Base-by-base conservation (phyloP, 2,797 vertebrate genomes). In the Tapirus indicus region DNA sequence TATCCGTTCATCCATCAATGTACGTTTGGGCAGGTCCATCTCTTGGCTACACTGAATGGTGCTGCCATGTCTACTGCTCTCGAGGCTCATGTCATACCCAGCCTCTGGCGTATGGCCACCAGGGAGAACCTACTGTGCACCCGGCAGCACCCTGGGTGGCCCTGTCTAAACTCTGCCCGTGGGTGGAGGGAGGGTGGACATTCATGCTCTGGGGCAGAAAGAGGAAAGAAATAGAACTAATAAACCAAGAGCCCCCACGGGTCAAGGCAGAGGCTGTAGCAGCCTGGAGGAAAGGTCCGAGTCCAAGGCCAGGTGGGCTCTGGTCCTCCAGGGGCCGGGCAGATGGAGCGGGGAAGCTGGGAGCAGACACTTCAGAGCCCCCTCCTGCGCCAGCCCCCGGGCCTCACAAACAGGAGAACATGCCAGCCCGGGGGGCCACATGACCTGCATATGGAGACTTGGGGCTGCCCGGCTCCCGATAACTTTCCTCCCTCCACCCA, bases 31-130 rank as follows among this genome's bases (percentile, higher is more conserved):
- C 8, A 14, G 6, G 38, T n/a, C 64, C 18, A 11, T 58, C 66
- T 38, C 6, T 44, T 5, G 16, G n/a, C 38, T 9, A 6, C 52
- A 3, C 8, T 8, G 8, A 62, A 27, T 6, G 21, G 60, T 75
- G 58, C 2, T 3, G 16, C 35, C 4, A 2, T 3, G 41, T 18
- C 80, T 60, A 38, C 44, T 23, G 47, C 20, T 18, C 44, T 8
- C 27, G 5, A 2, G 7, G 68, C 54, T 35, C 60, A 2, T 23
- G 23, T 38, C 56, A 35, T 71, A 5, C 41, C 9, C 7, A 2
- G 54, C 5, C 5, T 8, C 2, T 0, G 27, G 44, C 0, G 3
- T 10, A 17, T 16, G n/a, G 77, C 49, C 5, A 0, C 25, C 5
- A 0, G 0, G 11, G 11, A 77, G 74, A 52, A 38, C 79, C 47